Percentiles rank a stretch among this genome's conserved stretches.
Conservation (phyloP, 2,888 invertebrate genomes). For the Orthosia gracilis region DNA sequence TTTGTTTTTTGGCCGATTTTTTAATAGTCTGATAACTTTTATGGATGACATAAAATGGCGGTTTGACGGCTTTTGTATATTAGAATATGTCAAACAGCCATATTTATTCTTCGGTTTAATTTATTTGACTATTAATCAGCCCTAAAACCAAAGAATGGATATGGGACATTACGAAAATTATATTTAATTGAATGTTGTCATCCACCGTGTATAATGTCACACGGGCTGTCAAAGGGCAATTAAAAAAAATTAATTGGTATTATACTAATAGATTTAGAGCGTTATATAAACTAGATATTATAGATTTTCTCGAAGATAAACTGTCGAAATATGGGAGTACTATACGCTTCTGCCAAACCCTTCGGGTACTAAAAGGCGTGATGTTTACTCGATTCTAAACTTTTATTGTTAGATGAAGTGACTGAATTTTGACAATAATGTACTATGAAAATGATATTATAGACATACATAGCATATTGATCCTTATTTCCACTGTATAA, state of each 20-base stretch:
- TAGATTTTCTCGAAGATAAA: slow-evolving; percentile 3
- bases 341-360: neutral
- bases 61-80: too few species aligned
- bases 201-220: slow-evolving; percentile 43
- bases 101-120: too few species aligned
- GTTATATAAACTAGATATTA: slow-evolving; percentile 19
- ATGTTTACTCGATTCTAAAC: neutral
- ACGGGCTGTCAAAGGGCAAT: slow-evolving; percentile 17
- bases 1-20: neutral
- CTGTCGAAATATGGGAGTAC: neutral
- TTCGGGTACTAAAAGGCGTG: neutral
- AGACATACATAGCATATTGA: too few species aligned
- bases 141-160: too few species aligned
- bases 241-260: neutral
- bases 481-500: too few species aligned
- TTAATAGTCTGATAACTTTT: too few species aligned
- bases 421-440: slow-evolving; percentile 52
- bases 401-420: slow-evolving; percentile 11
- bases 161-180: too few species aligned
- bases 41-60: too few species aligned
- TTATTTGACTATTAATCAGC: too few species aligned
- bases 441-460: slow-evolving; percentile 28
- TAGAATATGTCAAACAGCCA: too few species aligned
- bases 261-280: neutral
- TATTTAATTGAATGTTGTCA: neutral